These are phyloP conservation scores for Embidobia sp. DNA, from an alignment of 2,888 invertebrate species.

Conservation along the genomic window DNA sequence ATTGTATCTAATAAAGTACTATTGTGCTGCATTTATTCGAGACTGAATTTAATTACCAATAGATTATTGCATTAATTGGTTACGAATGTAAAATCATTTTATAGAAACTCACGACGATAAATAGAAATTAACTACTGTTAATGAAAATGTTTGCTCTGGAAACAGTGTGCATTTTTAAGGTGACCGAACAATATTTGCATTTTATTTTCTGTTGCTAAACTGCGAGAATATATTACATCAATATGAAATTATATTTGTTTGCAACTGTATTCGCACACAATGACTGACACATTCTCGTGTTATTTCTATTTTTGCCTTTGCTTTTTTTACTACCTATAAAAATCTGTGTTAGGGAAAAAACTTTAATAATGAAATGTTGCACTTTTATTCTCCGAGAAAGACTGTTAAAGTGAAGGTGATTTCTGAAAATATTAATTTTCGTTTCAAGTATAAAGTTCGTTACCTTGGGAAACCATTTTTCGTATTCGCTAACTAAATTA, in stretches of 20 bases:
- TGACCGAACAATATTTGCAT: slow-evolving; percentile 7
- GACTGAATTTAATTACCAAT: slow-evolving; percentile 13
- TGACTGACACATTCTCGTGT: slow-evolving; percentile 13
- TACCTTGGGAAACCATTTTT: too few species aligned
- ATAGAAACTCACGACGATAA: not conserved
- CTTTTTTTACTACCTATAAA: slow-evolving; percentile 11
- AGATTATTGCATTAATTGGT: slow-evolving; percentile 7
- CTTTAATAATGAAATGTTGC: slow-evolving; percentile 4
- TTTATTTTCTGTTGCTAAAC: slow-evolving; percentile 17
- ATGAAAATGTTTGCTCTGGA: slow-evolving; percentile 2
- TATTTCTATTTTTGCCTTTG: not conserved
- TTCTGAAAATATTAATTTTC: not conserved
- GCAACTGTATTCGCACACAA: slow-evolving; percentile 6
- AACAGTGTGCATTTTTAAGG: too few species aligned
- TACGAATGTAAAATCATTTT: slow-evolving; percentile 4
- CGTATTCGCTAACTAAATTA: too few species aligned
- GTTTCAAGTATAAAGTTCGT: too few species aligned
- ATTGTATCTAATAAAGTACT: slow-evolving; percentile 4
- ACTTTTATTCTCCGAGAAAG: not conserved
- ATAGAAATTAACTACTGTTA: slow-evolving; percentile 10
- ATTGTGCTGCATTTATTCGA: slow-evolving; percentile 1
- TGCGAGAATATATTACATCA: slow-evolving; percentile 18
- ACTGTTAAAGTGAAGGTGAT: not conserved
- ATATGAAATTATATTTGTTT: slow-evolving; percentile 19
- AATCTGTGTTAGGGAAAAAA: slow-evolving; percentile 11